Evolutionary conservation across 2,797 vertebrate genomes (phyloP).

Genomic region (Bovichtus diacanthus): DNA sequence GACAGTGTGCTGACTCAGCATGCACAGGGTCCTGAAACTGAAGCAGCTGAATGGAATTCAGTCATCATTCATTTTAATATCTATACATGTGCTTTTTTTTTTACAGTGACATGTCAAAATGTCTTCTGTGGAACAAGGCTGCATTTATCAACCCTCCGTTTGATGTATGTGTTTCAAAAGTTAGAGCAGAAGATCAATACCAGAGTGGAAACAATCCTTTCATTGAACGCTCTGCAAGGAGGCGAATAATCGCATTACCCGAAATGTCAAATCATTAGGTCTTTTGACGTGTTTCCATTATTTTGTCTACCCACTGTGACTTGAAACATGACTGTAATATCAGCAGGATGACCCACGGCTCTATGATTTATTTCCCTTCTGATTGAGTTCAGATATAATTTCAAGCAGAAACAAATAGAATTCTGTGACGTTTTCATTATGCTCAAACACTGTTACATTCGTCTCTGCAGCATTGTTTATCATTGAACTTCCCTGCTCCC

Average conservation of each 20-base stretch:
- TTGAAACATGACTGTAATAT: constrained; percentile 34
- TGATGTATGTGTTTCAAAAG: neutral
- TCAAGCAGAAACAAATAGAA: constrained; percentile 22
- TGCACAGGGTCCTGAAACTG: no score
- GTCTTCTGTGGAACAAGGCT: no score
- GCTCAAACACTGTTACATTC: neutral
- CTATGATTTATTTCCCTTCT: constrained; percentile 2
- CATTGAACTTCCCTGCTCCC: constrained; percentile 1
- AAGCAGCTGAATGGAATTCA: no score
- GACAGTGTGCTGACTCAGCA: no score
- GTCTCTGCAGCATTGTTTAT: constrained; percentile 38
- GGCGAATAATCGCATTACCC: neutral
- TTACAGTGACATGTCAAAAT: no score
- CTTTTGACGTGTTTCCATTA: neutral
- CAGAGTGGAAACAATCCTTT: neutral
- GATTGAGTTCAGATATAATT: constrained; percentile 8
- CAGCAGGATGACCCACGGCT: constrained; percentile 4
- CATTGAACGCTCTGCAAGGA: neutral
- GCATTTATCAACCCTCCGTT: no score
- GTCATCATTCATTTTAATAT: no score
- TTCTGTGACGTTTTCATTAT: constrained; percentile 20
- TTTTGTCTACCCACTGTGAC: neutral
- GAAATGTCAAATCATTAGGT: neutral
- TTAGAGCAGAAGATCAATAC: neutral
- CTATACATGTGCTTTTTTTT: no score